phyloP scores from a whole-genome alignment of 2,113 vertebrate species.

The Anarrhichthys ocellatus region DNA sequence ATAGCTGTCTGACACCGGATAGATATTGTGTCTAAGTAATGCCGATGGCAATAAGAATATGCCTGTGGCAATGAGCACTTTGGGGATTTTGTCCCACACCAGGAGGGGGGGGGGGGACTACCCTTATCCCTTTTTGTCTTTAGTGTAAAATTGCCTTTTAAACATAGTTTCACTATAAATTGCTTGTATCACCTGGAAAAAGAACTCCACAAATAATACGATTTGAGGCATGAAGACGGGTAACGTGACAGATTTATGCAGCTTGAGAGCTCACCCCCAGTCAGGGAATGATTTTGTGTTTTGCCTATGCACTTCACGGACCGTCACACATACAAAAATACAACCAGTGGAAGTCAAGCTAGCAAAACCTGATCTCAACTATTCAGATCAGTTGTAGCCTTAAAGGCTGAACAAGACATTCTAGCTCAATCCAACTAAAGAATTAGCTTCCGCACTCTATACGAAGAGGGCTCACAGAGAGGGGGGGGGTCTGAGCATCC shows the following conservation, averaged over 20 bases:
- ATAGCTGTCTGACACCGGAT: not conserved
- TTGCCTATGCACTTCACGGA: not conserved
- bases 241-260: not conserved
- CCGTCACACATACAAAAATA: not conserved
- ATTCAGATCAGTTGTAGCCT: not conserved
- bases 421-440: not conserved
- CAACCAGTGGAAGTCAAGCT: not conserved
- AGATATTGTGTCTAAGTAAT: not conserved
- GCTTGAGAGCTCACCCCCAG: not conserved
- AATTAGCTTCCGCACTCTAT: slow-evolving; percentile 6
- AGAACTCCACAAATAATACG: not conserved
- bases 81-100: not conserved
- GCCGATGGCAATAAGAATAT: slow-evolving; percentile 3
- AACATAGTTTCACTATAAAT: not conserved
- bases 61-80: slow-evolving; percentile 6
- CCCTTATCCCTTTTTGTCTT: not conserved
- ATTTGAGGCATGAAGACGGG: not conserved
- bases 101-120: too few relatives aligned
- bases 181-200: not conserved
- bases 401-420: not conserved
- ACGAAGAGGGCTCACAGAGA: not conserved
- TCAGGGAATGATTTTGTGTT: not conserved
- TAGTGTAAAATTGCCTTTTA: slow-evolving; percentile 4
- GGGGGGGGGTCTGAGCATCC: not conserved
- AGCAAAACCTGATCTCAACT: not conserved